Base-by-base conservation (phyloP, 1,140 invertebrate species). In the Drosophila rufa region DNA sequence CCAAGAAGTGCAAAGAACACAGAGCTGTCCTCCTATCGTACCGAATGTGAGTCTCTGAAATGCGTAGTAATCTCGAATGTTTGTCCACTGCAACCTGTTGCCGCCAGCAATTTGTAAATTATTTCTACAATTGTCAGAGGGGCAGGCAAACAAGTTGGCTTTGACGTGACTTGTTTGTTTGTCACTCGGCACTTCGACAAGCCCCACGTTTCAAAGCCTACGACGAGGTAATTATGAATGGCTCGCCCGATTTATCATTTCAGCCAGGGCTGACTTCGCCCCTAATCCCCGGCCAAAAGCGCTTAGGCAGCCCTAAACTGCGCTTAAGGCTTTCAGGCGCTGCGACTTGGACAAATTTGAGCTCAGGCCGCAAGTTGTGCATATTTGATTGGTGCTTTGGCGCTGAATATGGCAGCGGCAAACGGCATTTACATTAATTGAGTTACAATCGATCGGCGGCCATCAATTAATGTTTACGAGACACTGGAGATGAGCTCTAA, bases 31-130 rank as follows among this genome's bases (percentile, higher is more conserved):
- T 42, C 22, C 53, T 59, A 65, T 64, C 22, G 45, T 59, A 65
- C 60, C 48, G 43, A 55, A 78, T 80, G 79, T 83, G 65, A 47
- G 62, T 83, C 27, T 47, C 55, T 36, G 59, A 71, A 87, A 57
- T 78, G 84, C 84, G 84, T 79, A 89, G 67, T 84, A 84, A 78
- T 80, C 74, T 71, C 25, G 43, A 70, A 70, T 85, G 47, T 87
- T 83, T 62, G 71, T 70, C 62, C 45, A 58, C 55, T 45, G 33
- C 82, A 82, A 86, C 75, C 55, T 87, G 82, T 79, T 87, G 79
- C 40, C 75, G 40, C 15, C 57, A 79, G 40, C 46, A 58, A 76
- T 61, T 87, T 86, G 81, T 80, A 71, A 78, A 84, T 80, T 74
- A 69, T 64, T 60, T 56, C 53, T 79, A 68, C 62, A 86, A 83